Conservation (phyloP, 2,888 invertebrate genomes). For the Pelosia muscerda region DNA sequence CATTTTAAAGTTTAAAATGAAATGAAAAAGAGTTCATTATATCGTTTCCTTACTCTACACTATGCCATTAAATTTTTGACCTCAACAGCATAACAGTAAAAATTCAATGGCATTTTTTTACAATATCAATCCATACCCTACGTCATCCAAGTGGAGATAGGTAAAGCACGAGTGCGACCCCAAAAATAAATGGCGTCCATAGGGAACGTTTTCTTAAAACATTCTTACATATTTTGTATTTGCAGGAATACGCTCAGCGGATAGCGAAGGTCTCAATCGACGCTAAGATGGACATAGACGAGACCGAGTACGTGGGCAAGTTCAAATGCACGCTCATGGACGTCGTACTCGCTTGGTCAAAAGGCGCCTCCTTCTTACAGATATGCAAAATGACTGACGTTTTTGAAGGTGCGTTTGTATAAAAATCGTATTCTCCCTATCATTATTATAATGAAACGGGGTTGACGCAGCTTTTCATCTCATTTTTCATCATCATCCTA, state of each 20-base stretch:
- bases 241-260: constrained; percentile 95
- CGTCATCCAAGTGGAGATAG: too few relatives aligned
- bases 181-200: not conserved
- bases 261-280: constrained; percentile 96
- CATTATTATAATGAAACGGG: too few relatives aligned
- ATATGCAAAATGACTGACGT: constrained; percentile 98
- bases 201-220: not conserved
- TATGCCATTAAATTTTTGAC: too few relatives aligned
- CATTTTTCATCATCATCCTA: not conserved
- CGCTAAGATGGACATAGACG: constrained; percentile 95
- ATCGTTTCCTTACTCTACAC: too few relatives aligned
- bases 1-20: too few relatives aligned
- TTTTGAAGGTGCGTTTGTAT: constrained; percentile 92
- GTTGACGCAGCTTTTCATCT: not conserved
- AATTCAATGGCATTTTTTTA: too few relatives aligned
- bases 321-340: constrained; percentile 99
- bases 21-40: too few relatives aligned
- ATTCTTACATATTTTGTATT: not conserved
- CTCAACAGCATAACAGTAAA: too few relatives aligned
- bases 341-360: constrained; percentile 98
- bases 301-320: constrained; percentile 95
- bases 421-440: not conserved
- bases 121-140: too few relatives aligned
- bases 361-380: constrained; percentile 95
- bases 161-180: not conserved